Base-by-base conservation (phyloP, 1,140 invertebrate species). In the Atta colombica region DNA sequence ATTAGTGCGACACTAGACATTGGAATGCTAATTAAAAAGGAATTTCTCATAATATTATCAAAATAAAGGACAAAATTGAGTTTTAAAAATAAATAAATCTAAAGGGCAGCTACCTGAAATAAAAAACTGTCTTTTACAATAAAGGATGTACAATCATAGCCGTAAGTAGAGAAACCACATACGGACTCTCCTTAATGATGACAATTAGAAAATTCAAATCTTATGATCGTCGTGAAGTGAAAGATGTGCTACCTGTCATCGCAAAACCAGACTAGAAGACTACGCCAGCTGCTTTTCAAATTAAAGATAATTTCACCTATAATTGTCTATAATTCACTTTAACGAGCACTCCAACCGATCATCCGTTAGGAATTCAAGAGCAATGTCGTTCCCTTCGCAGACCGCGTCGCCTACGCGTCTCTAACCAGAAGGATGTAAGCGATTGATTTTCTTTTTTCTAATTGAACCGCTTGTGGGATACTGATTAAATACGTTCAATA, bases 251-350 rank as follows among this genome's bases (percentile, higher is more conserved):
- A 35, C 3, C 65, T 8, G 60, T 78, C 77, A 16, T 2, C 31
- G 77, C 31, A 8, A 69, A 81, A 71, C 10, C 39, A 0, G 31
- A 68, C 14, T 49, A 18, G 49, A 58, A 69, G 49, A 14, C 63
- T 31, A 21, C 61, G 35, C 45, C 49, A 18, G 55, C 12, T 45
- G 45, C 35, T 82, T 82, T 74, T 45, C 35, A 49, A 82, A 82
- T 81, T 81, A 81, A 58, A 53, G 65, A 81, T n/a, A 68, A 82
- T 60, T 82, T 10, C 68, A 25, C 6, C 21, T 45, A 51, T 31
- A 31, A 31, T 31, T 31, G 31, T 63, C 80, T 49, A 61, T 77
- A 75, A 61, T 84, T 77, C 71, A 61, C 71, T 84, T 84, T 84
- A 84, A 84, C 68, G 28, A 84, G 58, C 69, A 60, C 18, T 49